These are phyloP conservation scores for Pseudocheirus occidentalis DNA, from an alignment of 2,797 vertebrate genomes.

Conservation along the genomic window DNA sequence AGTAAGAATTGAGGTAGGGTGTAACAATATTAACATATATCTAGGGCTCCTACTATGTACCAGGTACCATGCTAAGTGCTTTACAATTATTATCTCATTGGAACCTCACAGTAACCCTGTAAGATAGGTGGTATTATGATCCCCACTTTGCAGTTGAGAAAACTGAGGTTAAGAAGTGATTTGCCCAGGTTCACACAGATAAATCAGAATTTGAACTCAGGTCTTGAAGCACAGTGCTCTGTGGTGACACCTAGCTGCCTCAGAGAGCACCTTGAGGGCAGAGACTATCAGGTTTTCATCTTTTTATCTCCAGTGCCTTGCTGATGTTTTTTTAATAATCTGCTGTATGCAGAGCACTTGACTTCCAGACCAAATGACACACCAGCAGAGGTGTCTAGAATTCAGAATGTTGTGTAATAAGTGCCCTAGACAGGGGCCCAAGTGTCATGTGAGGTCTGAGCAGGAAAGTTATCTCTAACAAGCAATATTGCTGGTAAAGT, in stretches of 20 bases:
- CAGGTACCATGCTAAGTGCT: background rate
- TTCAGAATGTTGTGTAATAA: background rate
- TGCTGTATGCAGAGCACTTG: background rate
- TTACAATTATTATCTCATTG: background rate
- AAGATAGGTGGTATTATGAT: background rate
- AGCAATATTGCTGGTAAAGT: background rate
- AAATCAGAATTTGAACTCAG: background rate
- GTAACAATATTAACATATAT: background rate
- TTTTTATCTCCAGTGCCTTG: background rate
- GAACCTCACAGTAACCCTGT: background rate
- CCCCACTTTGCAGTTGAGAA: background rate
- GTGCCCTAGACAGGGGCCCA: background rate
- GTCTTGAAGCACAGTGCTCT: background rate
- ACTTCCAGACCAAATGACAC: background rate
- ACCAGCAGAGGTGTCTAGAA: background rate
- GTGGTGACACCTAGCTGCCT: background rate
- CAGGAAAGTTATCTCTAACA: background rate
- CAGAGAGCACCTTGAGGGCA: background rate
- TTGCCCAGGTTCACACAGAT: background rate
- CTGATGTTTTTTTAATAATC: background rate
- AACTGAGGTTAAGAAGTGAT: background rate
- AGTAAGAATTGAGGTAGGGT: background rate
- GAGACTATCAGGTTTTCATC: background rate
- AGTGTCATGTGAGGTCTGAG: background rate
- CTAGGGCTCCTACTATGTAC: background rate